phyloP scores from a whole-genome alignment of 2,888 invertebrate species.

The Drosophila tanythrix region DNA sequence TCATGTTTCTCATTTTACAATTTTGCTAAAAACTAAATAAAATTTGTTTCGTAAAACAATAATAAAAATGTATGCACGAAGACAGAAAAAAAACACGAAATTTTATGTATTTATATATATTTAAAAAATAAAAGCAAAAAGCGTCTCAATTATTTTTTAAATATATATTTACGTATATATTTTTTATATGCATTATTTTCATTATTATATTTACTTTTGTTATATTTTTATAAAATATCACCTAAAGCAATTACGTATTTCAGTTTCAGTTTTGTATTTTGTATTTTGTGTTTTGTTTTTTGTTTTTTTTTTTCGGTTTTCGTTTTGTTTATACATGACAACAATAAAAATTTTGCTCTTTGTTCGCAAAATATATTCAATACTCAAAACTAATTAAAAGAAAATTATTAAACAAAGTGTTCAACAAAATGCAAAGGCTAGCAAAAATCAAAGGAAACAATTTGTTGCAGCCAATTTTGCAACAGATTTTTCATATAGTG shows the following conservation, averaged over 20 bases:
- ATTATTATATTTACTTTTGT: constrained; percentile 58
- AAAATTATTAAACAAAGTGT: constrained; percentile 66
- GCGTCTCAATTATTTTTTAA: constrained; percentile 63
- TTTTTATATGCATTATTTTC: constrained; percentile 50
- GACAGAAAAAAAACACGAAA: constrained; percentile 52
- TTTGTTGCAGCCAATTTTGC: constrained; percentile 54
- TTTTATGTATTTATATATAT: constrained; percentile 54
- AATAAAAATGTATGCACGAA: constrained; percentile 67
- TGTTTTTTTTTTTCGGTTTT: constrained; percentile 46
- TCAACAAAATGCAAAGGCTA: constrained; percentile 75
- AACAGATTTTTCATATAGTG: constrained; percentile 47
- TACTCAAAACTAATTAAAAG: constrained; percentile 65
- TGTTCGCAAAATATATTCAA: constrained; percentile 67
- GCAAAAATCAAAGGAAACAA: constrained; percentile 81
- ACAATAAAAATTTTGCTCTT: constrained; percentile 62
- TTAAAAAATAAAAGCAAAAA: constrained; percentile 67
- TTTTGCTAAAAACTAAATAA: constrained; percentile 85
- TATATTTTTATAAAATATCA: constrained; percentile 82
- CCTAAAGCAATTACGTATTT: constrained; percentile 84
- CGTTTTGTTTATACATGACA: constrained; percentile 66
- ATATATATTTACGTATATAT: constrained; percentile 61
- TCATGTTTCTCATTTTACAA: constrained; percentile 82
- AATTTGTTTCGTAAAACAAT: constrained; percentile 76
- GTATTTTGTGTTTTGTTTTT: constrained; percentile 45
- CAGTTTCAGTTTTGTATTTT: constrained; percentile 79